Evolutionary conservation across 2,888 invertebrate genomes (phyloP), one percentile per base, ranked within the genome.

Genomic region (Polyommatus iphigenia): DNA sequence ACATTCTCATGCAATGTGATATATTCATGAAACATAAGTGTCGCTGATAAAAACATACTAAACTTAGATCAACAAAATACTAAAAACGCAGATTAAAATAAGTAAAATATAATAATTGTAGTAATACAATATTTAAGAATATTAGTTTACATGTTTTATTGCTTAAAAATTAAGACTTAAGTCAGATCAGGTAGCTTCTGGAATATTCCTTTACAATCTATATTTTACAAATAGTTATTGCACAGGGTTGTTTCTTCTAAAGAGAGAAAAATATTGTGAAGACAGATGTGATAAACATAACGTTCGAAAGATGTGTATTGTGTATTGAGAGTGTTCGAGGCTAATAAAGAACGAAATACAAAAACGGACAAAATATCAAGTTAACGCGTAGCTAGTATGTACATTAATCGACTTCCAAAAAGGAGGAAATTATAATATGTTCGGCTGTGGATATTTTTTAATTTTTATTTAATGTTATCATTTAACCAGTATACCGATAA

Each of bases 11-110:
- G 67, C 67, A 67, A 67, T 67, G 29, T 29, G 32, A 67, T 67
- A 67, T 67, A 67, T 67, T 67, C 29, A 67, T 67, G 67, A 67
- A 67, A 67, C 24, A 18, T 67, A 67, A 67, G 67, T 18, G 67
- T 18, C 29, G 32, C 67, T 32, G 67, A 67, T 67, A 67, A 67
- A 29, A 67, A 32, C 4, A 32, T 67, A 67, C 67, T 67, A 32
- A 67, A 67, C 15, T 67, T 7, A 67, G 5, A 67, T 29, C 15
- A 62, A 62, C 29, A 67, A 62, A 62, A 67, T 67, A 67, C 67
- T 67, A 67, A 67, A 50, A 67, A 29, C 15, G 24, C 24, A 67
- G 29, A 67, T 67, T 67, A 67, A 67, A 67, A 24, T 67, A 24
- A 67, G 62, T 3, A 67, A 24, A 67, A 67, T 32, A 67, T 32